Evolutionary conservation across 2,888 invertebrate genomes (phyloP), one percentile per base, ranked within the genome.

Genomic region (Lasioglossum malachurum): DNA sequence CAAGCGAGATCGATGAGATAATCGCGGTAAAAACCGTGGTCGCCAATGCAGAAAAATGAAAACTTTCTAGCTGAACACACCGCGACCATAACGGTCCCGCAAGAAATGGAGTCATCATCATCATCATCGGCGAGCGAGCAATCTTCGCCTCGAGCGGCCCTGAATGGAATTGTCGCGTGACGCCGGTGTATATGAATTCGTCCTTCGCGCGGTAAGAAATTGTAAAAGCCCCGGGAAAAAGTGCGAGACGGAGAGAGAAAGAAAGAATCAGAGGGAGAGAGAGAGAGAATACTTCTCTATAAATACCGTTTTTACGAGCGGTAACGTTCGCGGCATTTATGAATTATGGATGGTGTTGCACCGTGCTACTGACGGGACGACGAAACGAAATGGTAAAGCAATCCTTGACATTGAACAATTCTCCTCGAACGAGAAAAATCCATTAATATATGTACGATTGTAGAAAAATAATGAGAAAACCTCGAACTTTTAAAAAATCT

Each of bases 121-220:
- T 49, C 67, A 67, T 67, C 35, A 35, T 67, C 35, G 67, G 31
- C 67, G 35, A 35, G 35, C 77, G 69, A 80, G 57, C 76, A 78
- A 64, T 64, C 64, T 31, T 16, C 72, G 75, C 64, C 27, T 64
- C 31, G 57, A 49, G 67, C 78, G 86, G 38, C 87, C 87, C 69
- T 83, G 87, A 81, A 81, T 78, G 80, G 80, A 83, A 87, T 76
- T 80, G 83, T 78, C 80, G 78, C 78, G 73, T 88, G 79, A 89
- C 79, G 77, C 74, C 76, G 80, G 81, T 46, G 78, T 83, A 74
- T 80, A 80, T 82, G 80, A 82, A 88, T 80, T 83, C 73, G 78
- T 60, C 84, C 87, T 87, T 87, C 75, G 82, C 7, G 7, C 14
- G 35, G 27, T 12, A 75, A 86, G 80, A 88, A 82, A 87, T 88